phyloP scores from a whole-genome alignment of 2,888 invertebrate species.

The Timema cristinae region DNA sequence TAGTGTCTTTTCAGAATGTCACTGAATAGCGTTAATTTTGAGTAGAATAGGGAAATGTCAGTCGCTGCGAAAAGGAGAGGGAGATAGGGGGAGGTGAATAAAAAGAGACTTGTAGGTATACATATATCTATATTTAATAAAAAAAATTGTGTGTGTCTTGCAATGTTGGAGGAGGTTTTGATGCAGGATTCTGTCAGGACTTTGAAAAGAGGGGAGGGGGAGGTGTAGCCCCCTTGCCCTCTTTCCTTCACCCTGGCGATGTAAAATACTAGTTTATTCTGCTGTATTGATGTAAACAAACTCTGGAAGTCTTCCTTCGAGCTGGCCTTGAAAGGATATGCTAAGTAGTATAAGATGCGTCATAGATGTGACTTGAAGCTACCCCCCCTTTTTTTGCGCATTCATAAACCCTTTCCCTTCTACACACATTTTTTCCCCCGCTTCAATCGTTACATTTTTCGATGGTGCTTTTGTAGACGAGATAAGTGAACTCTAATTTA shows the following conservation, averaged over 20 bases:
- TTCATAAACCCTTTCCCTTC: no score
- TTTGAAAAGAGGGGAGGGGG: constrained; percentile 18
- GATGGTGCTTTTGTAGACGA: no score
- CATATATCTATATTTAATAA: no score
- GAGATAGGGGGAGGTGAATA: constrained; percentile 14
- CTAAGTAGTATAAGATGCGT: constrained; percentile 17
- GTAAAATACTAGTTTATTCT: constrained; percentile 30
- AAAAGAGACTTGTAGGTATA: constrained; percentile 13
- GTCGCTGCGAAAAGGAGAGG: constrained; percentile 17
- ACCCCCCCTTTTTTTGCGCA: no score
- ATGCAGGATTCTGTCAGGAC: constrained; percentile 12
- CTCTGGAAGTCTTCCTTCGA: constrained; percentile 25
- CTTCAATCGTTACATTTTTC: no score
- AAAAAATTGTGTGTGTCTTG: constrained; percentile 6
- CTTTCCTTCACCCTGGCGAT: constrained; percentile 1
- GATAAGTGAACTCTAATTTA: no score
- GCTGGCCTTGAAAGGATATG: constrained; percentile 31
- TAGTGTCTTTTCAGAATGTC: constrained; percentile 35
- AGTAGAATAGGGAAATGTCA: constrained; percentile 32
- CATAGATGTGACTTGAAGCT: no score
- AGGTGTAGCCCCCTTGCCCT: background rate
- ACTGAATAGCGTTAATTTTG: constrained; percentile 36
- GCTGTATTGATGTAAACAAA: constrained; percentile 32
- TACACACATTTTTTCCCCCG: no score
- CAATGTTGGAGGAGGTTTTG: constrained; percentile 17